A percentile compares a stretch with the other conserved stretches of the same genome.
phyloP scores from a whole-genome alignment of 2,797 vertebrate species.

The Onychomys leucogaster region DNA sequence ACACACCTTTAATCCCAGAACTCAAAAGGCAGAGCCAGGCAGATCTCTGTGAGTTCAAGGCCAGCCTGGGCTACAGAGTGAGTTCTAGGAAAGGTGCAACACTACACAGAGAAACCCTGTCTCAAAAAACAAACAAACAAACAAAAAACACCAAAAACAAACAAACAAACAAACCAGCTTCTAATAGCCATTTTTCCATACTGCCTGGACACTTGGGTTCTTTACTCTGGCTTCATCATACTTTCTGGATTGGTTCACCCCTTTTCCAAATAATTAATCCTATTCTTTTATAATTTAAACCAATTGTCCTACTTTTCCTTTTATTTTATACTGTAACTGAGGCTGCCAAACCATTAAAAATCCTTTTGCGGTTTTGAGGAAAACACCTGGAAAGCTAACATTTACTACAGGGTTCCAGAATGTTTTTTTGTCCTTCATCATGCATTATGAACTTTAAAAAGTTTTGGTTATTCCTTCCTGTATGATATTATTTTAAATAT shows the following conservation, averaged over 20 bases:
- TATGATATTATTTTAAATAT: not conserved
- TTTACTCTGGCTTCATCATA: not conserved
- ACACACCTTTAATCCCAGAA: too few species aligned
- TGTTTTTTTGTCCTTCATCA: not conserved
- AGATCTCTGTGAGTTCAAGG: too few species aligned
- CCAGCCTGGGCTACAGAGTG: too few species aligned
- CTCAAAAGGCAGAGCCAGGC: too few species aligned
- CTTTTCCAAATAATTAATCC: slow-evolving; percentile 3
- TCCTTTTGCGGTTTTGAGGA: not conserved
- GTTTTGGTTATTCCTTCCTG: not conserved
- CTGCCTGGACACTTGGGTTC: not conserved
- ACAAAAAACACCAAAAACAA: too few species aligned
- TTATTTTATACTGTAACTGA: slow-evolving; percentile 1
- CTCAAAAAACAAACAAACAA: too few species aligned
- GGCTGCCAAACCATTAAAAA: slow-evolving; percentile 20
- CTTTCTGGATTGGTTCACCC: not conserved
- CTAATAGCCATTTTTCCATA: not conserved
- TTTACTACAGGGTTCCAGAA: not conserved
- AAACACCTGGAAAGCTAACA: not conserved
- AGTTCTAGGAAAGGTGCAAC: too few species aligned
- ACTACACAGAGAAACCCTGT: too few species aligned
- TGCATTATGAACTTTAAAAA: not conserved
- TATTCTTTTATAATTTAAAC: not conserved
- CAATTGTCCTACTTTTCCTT: not conserved
- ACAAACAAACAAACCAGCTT: not conserved